Evolutionary conservation across 2,113 vertebrate species (phyloP).

Genomic region (Coptodon rendalli): DNA sequence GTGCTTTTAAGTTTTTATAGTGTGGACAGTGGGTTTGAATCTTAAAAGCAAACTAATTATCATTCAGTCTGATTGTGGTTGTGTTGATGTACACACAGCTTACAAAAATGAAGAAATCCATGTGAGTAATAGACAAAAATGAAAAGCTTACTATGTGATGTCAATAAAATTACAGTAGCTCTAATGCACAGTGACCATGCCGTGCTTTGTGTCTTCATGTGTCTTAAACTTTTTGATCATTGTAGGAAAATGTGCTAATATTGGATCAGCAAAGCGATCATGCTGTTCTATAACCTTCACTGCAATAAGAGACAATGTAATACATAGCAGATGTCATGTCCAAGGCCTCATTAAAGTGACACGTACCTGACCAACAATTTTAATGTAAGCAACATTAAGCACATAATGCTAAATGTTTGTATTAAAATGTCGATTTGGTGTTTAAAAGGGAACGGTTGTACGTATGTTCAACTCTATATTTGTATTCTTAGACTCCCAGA

Average conservation of each 20-base stretch:
- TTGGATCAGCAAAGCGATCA: background rate
- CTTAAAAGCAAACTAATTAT: background rate
- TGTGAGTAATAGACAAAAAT: background rate
- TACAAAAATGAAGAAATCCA: background rate
- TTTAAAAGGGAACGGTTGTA: background rate
- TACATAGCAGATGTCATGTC: background rate
- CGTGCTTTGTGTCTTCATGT: background rate
- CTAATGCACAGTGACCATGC: no score
- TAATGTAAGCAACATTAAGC: background rate
- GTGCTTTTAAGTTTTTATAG: background rate
- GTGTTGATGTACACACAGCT: background rate
- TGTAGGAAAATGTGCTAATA: background rate
- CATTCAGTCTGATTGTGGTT: background rate
- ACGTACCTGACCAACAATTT: background rate
- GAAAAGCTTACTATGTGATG: background rate
- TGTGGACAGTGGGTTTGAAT: background rate
- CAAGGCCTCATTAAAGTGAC: background rate
- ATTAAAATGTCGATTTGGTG: background rate
- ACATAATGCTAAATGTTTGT: background rate
- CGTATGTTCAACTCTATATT: background rate
- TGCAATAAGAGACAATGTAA: accelerated
- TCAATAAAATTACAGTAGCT: background rate
- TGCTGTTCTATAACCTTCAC: background rate
- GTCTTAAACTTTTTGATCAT: background rate
- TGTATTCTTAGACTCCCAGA: background rate